These are phyloP conservation scores for Aurelia coerulea DNA, from an alignment of 30 jellyfish, hydroid and myxozoan species.

Conservation along the genomic window DNA sequence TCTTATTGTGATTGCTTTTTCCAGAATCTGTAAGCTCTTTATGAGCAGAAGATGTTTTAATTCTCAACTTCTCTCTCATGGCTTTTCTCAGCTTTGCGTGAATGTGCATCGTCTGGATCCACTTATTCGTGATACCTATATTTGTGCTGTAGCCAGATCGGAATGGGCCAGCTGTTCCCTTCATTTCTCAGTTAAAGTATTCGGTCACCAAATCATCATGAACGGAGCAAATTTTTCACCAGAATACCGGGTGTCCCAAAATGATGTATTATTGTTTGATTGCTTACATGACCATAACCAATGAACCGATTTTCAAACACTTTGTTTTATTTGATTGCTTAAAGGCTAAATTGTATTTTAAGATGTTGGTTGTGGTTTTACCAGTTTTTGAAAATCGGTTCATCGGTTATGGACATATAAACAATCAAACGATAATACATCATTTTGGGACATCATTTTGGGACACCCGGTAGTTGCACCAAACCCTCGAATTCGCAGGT, in stretches of 20 bases:
- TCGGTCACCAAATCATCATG: constrained; percentile 7
- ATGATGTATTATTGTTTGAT: too few relatives aligned
- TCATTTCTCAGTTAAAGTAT: constrained; percentile 7
- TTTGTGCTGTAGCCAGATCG: constrained; percentile 19
- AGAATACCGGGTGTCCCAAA: too few relatives aligned
- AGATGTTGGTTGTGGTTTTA: too few relatives aligned
- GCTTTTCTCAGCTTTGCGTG: not conserved
- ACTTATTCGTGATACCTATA: not conserved
- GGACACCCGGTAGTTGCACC: too few relatives aligned
- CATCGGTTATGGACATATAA: too few relatives aligned
- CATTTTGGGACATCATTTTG: too few relatives aligned
- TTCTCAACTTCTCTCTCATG: constrained; percentile 7
- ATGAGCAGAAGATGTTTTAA: not conserved
- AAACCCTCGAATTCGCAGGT: not conserved
- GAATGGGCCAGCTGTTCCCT: constrained; percentile 32
- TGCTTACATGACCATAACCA: too few relatives aligned
- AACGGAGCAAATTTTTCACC: not conserved
- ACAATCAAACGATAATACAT: too few relatives aligned
- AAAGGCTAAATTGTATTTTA: too few relatives aligned
- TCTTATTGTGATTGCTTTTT: constrained; percentile 2
- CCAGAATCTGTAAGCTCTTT: constrained; percentile 5
- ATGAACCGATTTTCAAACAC: too few relatives aligned
- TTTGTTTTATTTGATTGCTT: too few relatives aligned
- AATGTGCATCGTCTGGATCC: constrained; percentile 22
- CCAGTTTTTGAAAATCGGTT: too few relatives aligned